phyloP scores from a whole-genome alignment of 2,888 invertebrate genomes.

The Drosophila tripunctata region DNA sequence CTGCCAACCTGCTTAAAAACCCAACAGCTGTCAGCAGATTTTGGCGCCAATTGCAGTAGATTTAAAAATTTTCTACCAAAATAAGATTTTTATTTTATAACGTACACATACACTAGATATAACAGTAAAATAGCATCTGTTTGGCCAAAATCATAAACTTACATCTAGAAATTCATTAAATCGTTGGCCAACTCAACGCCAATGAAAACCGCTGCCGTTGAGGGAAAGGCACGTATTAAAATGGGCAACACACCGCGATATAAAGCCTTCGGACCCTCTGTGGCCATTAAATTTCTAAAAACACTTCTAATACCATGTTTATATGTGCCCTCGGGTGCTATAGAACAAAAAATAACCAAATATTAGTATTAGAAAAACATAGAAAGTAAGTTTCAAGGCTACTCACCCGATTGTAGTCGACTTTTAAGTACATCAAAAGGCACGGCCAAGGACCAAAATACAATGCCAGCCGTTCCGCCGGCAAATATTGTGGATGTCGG shows the following conservation, averaged over 20 bases:
- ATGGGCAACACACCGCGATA: conserved; percentile 98
- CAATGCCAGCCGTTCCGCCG: conserved; percentile 98
- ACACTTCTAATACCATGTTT: conserved; percentile 96
- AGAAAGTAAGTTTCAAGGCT: background rate
- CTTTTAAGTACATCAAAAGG: conserved; percentile 99
- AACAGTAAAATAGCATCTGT: conserved; percentile 30
- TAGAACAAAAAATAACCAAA: background rate
- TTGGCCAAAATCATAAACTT: conserved; percentile 21
- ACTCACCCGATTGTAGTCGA: conserved; percentile 94
- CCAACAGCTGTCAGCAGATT: conserved; percentile 34
- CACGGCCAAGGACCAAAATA: conserved; percentile 98
- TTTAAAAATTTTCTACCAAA: conserved; percentile 8
- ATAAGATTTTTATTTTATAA: conserved; percentile 26
- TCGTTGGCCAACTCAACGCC: conserved; percentile 94
- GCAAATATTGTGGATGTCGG: conserved; percentile 93
- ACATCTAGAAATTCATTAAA: conserved; percentile 86
- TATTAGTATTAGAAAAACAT: background rate
- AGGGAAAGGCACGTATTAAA: conserved; percentile 98
- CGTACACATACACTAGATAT: conserved; percentile 4
- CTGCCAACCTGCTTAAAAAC: conserved; percentile 30
- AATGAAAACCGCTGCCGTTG: conserved; percentile 99
- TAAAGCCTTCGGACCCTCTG: conserved; percentile 94
- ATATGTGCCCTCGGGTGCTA: conserved; percentile 97
- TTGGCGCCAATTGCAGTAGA: background rate
- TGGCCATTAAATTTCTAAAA: conserved; percentile 91